Evolutionary conservation across 2,888 invertebrate genomes (phyloP), one percentile per base, ranked within the genome.

Genomic region (Hypomecis punctinalis): DNA sequence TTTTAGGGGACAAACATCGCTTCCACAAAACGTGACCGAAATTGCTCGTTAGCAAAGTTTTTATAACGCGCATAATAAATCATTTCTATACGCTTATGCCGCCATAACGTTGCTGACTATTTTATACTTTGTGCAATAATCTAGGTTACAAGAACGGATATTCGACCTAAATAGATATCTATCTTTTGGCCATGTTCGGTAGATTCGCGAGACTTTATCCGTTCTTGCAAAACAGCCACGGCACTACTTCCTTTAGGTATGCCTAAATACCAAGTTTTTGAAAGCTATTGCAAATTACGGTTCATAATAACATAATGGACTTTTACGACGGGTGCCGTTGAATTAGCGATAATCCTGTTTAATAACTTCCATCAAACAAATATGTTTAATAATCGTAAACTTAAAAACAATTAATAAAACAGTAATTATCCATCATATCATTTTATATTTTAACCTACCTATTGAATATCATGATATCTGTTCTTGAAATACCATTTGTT

Each of bases 1-100:
- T 81, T 85, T 82, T 76, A 74, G 71, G 76, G 76, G 80, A 83
- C 85, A 87, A 89, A 88, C 85, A 86, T 80, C 79, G 79, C 80
- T 82, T 66, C 77, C 74, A 72, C 75, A 77, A 76, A 81, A 82
- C 83, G 83, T 82, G 81, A 79, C 78, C 74, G 75, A 82, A 85
- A 85, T 86, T 81, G 77, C 72, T 76, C 72, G 79, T 79, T 83
- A 81, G 76, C 75, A 45, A 63, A 67, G 47, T 65, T 62, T 78
- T 76, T 80, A 71, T 66, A 62, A 63, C 74, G 64, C 69, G 63
- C 68, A 68, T 61, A 76, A 70, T 69, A 71, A 75, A 72, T 74
- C 70, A 66, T 73, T 70, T 72, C 51, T 66, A 66, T 68, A 61
- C 66, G 67, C 65, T 72, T 69, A 11, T 46, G 47, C 47, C n/a